Evolutionary conservation across 2,113 vertebrate species (phyloP).

Genomic region (Dermatemys mawii): DNA sequence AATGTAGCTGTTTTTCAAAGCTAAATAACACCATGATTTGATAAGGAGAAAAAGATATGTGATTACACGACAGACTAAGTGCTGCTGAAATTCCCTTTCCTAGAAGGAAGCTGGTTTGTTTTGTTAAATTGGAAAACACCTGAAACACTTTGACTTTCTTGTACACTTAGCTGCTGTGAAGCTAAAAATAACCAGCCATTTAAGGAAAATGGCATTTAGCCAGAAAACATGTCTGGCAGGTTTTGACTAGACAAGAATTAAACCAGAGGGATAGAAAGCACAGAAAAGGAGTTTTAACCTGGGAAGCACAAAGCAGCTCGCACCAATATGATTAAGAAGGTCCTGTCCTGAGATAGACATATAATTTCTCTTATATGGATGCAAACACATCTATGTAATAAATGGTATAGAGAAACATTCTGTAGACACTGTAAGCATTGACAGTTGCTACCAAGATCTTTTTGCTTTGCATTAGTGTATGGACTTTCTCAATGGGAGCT

Average conservation of each 20-base stretch:
- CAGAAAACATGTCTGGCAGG: background rate
- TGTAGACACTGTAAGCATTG: background rate
- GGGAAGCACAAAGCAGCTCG: background rate
- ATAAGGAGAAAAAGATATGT: conserved; percentile 45
- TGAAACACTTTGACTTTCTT: conserved; percentile 17
- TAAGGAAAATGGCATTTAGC: background rate
- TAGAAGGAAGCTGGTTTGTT: conserved; percentile 49
- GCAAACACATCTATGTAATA: background rate
- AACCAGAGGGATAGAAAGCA: background rate
- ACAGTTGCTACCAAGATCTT: background rate
- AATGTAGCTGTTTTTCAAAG: conserved; percentile 54
- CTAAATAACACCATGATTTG: conserved; percentile 25
- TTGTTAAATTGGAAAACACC: conserved; percentile 31
- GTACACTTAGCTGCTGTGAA: background rate
- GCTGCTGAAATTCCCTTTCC: background rate
- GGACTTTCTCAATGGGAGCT: background rate
- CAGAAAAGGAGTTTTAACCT: background rate
- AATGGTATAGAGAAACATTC: background rate
- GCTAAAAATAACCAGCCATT: conserved; percentile 23
- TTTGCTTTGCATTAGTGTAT: background rate
- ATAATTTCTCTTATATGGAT: background rate
- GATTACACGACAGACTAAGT: background rate
- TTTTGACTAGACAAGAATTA: accelerated
- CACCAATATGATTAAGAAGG: background rate
- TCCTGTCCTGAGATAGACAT: background rate